Conservation (phyloP, 2,888 invertebrate genomes). For the Dioctria linearis region DNA sequence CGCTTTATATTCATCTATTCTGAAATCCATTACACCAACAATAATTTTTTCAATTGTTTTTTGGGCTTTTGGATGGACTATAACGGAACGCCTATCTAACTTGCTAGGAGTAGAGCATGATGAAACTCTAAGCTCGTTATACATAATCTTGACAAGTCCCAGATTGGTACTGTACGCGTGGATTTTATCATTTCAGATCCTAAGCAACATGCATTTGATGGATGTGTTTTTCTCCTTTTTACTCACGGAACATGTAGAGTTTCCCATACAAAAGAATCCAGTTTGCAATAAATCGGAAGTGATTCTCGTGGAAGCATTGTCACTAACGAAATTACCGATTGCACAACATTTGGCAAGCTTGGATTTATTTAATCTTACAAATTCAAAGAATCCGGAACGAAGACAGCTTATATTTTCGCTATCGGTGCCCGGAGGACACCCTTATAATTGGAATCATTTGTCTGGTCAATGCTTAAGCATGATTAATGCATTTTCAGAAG, state of each 20-base stretch:
- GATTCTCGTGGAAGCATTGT: conserved; percentile 77
- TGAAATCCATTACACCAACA: conserved; percentile 76
- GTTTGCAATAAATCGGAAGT: conserved; percentile 67
- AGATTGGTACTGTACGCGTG: conserved; percentile 77
- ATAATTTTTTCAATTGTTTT: conserved; percentile 77
- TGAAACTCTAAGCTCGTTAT: conserved; percentile 64
- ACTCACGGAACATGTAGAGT: conserved; percentile 79
- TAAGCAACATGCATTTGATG: conserved; percentile 81
- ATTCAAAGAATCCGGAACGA: conserved; percentile 73
- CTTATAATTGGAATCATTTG: conserved; percentile 88
- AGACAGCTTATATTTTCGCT: conserved; percentile 80
- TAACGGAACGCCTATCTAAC: conserved; percentile 73
- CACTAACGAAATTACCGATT: conserved; percentile 74
- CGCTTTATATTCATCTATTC: conserved; percentile 75
- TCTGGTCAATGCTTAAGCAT: conserved; percentile 76
- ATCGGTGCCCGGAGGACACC: conserved; percentile 89
- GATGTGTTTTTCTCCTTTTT: conserved; percentile 79
- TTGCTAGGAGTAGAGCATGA: conserved; percentile 72
- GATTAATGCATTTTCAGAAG: conserved; percentile 78
- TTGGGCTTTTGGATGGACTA: conserved; percentile 75
- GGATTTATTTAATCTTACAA: conserved; percentile 79
- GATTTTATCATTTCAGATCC: conserved; percentile 80
- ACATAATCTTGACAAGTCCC: conserved; percentile 66
- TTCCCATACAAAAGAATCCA: conserved; percentile 73
- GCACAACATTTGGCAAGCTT: conserved; percentile 83